Conservation (phyloP, 1,140 invertebrate species). For the Musca domestica region DNA sequence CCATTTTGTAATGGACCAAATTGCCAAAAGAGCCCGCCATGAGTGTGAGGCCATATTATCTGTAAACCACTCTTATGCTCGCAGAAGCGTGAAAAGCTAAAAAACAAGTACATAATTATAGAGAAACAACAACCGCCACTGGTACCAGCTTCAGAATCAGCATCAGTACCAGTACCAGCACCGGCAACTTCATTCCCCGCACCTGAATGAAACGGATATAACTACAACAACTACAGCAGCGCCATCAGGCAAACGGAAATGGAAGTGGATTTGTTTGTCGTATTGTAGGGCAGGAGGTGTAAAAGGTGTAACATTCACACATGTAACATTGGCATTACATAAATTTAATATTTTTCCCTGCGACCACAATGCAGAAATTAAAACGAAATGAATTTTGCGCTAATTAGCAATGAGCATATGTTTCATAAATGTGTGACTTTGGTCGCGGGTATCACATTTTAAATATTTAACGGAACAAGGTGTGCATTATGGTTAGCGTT, state of each 20-base stretch:
- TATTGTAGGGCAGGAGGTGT: no score
- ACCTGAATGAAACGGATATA: background rate
- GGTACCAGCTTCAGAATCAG: background rate
- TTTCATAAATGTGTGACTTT: constrained; percentile 6
- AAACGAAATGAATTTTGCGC: constrained; percentile 17
- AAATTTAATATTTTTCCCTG: constrained; percentile 18
- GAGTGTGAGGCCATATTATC: background rate
- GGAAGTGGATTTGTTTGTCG: no score
- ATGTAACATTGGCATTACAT: constrained; percentile 12
- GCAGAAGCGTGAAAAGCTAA: constrained; percentile 15
- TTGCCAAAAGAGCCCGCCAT: no score
- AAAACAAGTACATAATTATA: constrained; percentile 18
- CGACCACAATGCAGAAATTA: constrained; percentile 21
- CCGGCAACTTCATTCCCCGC: background rate
- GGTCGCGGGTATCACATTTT: no score
- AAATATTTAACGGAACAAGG: no score
- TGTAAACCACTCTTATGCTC: constrained; percentile 14
- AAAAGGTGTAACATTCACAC: background rate
- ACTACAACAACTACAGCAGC: background rate
- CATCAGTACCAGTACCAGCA: background rate
- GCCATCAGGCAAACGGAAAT: no score
- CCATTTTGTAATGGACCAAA: no score
- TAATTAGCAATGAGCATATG: constrained; percentile 20
- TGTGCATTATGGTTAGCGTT: no score
- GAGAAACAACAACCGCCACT: constrained; percentile 6